A percentile compares a stretch with the other conserved stretches of the same genome.
Conservation (phyloP, 2,797 vertebrate species). For the Rhadinocentrus ornatus region DNA sequence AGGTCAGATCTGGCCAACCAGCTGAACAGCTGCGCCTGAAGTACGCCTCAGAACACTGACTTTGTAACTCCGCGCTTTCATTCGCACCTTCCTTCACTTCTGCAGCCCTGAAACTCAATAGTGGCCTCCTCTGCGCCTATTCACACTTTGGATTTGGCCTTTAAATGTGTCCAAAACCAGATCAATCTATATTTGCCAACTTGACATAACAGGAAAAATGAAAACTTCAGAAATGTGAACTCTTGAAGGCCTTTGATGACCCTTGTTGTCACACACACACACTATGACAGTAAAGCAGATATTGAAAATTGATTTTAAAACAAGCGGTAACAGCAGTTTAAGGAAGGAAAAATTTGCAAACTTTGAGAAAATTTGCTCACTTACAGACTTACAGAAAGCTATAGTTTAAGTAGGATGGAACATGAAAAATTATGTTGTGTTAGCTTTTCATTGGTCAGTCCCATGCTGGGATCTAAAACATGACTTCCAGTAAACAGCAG, state of each 20-base stretch:
- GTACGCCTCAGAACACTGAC: conserved; percentile 9
- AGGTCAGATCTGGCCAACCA: conserved; percentile 25
- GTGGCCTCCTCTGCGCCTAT: conserved; percentile 21
- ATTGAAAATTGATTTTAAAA: conserved; percentile 8
- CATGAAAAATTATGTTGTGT: conserved; percentile 12
- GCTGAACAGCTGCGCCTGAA: conserved; percentile 49
- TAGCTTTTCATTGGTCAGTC: conserved; percentile 8
- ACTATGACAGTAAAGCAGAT: conserved; percentile 16
- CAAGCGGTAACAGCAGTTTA: not conserved
- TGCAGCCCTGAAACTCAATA: conserved; percentile 27
- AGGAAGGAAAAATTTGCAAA: conserved; percentile 20
- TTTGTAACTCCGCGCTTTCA: conserved; percentile 20
- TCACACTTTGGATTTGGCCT: conserved; percentile 32
- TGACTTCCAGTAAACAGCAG: conserved; percentile 9
- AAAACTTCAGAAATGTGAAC: conserved; percentile 42
- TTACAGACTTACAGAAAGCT: conserved; percentile 21
- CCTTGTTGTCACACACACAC: conserved; percentile 20
- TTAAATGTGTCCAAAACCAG: conserved; percentile 55
- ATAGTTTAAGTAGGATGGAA: conserved; percentile 3
- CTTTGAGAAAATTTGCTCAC: conserved; percentile 5
- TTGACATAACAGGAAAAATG: conserved; percentile 48
- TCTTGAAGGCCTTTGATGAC: conserved; percentile 16
- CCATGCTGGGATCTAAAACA: conserved; percentile 26
- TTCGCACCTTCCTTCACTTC: conserved; percentile 24
- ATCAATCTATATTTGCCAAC: conserved; percentile 40